These are phyloP conservation scores for Pipistrellus pygmaeus DNA, from an alignment of 2,797 vertebrate genomes.

Conservation along the genomic window DNA sequence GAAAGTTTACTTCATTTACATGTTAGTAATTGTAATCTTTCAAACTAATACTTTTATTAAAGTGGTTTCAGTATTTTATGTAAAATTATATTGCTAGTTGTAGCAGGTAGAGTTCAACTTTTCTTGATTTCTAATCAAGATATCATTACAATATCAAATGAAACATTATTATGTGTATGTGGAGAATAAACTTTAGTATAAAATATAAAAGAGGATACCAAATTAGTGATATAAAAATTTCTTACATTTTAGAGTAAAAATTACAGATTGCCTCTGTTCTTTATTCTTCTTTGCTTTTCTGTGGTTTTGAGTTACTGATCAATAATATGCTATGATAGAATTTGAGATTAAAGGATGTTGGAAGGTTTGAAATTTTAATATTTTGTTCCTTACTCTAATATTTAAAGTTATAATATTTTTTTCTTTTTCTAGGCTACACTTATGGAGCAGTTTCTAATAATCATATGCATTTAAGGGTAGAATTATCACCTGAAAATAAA, in stretches of 20 bases:
- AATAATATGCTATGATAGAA: neutral
- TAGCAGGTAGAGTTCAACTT: neutral
- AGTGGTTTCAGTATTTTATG: neutral
- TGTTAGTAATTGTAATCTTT: conserved; percentile 1
- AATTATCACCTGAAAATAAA: conserved; percentile 80
- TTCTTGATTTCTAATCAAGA: neutral
- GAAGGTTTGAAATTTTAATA: conserved; percentile 31
- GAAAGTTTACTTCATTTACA: neutral
- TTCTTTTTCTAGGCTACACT: conserved; percentile 75
- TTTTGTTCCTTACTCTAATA: neutral
- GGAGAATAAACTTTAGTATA: neutral
- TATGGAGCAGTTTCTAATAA: conserved; percentile 73
- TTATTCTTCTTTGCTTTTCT: conserved; percentile 28
- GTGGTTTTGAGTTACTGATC: neutral
- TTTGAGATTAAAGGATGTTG: conserved; percentile 19
- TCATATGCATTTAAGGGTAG: conserved; percentile 79
- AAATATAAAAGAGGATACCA: neutral
- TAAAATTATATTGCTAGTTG: conserved; percentile 12
- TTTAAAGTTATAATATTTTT: conserved; percentile 13
- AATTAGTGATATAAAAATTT: neutral
- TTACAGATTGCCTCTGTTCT: neutral
- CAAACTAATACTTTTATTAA: conserved; percentile 11
- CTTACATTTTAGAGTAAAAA: conserved; percentile 42
- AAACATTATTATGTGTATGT: neutral
- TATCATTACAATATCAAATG: neutral